These are phyloP conservation scores for Tetraodon nigroviridis DNA, from an alignment of 2,113 vertebrate species.

Conservation along the genomic window DNA sequence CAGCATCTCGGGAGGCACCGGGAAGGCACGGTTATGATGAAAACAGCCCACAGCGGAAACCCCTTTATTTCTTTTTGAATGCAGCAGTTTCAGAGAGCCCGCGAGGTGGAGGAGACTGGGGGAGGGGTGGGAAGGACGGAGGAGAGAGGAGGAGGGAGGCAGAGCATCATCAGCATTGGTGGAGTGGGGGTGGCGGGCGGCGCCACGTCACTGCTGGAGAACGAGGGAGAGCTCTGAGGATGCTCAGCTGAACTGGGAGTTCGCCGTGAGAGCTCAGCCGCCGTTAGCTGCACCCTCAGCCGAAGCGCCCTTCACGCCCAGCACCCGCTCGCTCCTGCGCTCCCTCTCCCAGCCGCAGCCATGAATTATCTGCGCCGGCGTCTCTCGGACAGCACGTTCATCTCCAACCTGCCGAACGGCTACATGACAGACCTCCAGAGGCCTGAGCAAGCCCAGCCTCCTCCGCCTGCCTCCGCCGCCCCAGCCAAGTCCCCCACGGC, in stretches of 20 bases:
- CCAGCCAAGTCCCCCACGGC: constrained; percentile 68
- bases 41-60: constrained; percentile 40
- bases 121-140: constrained; percentile 62
- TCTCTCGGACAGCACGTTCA: constrained; percentile 95
- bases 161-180: constrained; percentile 63
- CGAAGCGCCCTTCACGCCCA: constrained; percentile 36
- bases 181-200: constrained; percentile 35
- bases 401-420: constrained; percentile 93
- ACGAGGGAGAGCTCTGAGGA: constrained; percentile 64
- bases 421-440: constrained; percentile 94
- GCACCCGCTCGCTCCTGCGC: constrained; percentile 17
- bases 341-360: constrained; percentile 63
- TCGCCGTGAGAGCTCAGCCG: constrained; percentile 57
- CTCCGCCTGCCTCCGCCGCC: constrained; percentile 55
- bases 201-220: constrained; percentile 55
- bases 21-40: not conserved
- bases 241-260: constrained; percentile 52
- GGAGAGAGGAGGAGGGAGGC: constrained; percentile 41
- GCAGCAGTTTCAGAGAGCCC: constrained; percentile 48
- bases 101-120: constrained; percentile 68
- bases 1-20: too few relatives aligned
- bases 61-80: constrained; percentile 48
- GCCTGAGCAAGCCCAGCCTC: constrained; percentile 65
- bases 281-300: constrained; percentile 51
- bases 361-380: constrained; percentile 95